phyloP scores from a whole-genome alignment of 2,888 invertebrate genomes.

The Thysanoteuthis rhombus region DNA sequence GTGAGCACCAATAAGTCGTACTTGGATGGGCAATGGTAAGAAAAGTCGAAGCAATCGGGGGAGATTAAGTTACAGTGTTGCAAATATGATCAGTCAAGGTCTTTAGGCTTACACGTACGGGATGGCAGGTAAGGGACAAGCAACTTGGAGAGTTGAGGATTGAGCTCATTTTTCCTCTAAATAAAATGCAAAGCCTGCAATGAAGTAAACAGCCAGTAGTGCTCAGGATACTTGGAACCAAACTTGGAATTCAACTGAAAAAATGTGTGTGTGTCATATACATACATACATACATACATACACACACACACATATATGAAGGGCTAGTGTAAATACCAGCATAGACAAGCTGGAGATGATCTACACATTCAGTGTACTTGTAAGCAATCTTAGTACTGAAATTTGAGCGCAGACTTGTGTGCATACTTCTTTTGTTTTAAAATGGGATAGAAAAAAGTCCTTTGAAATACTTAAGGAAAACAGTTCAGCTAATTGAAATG shows the following conservation, averaged over 20 bases:
- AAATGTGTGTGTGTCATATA: too few relatives aligned
- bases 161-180: background rate
- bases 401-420: background rate
- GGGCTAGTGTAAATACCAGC: background rate
- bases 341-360: background rate
- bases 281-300: too few relatives aligned
- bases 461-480: background rate
- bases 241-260: background rate
- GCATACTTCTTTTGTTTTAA: background rate
- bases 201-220: background rate
- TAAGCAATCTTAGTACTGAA: background rate
- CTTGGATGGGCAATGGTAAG: background rate
- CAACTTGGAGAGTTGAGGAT: background rate
- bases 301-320: too few relatives aligned
- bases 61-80: background rate
- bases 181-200: background rate
- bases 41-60: background rate
- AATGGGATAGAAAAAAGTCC: background rate
- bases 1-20: conserved; percentile 1
- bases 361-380: too few relatives aligned
- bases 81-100: background rate
- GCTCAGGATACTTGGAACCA: background rate
- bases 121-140: background rate
- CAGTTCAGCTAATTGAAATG: background rate
- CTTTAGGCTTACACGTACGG: background rate